Evolutionary conservation across 2,797 vertebrate species (phyloP), one percentile per base, ranked within the genome.

Genomic region (Channa striata): DNA sequence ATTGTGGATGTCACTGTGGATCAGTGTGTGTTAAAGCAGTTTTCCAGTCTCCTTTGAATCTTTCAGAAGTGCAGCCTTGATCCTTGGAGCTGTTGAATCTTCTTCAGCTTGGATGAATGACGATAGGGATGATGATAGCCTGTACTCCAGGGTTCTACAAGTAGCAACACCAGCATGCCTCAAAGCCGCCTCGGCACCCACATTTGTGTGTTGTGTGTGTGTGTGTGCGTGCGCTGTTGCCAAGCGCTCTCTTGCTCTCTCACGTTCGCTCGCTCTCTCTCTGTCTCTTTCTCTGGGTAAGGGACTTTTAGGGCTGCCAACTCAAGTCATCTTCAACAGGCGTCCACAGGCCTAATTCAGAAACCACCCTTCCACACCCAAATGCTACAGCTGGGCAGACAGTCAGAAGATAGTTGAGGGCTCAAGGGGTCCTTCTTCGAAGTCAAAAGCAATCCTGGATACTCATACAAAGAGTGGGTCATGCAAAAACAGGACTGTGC

Each of bases 251-350:
- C 44, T 56, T 47, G 57, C 56, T 76, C 43, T 73, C 61, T 77
- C n/a, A n/a, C 70, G 77, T 33, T 37, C 60, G 57, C 16, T 60
- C 54, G 39, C 44, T 56, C 52, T 60, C 56, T 76, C 43, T 73
- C 61, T 77, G 52, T 58, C 51, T 83, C 60, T 75, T 73, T 88
- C 65, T 84, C 66, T 81, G 82, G 66, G 73, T 84, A 80, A 86
- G 78, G 74, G 48, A 82, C 65, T 89, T 88, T 88, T 82, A 89
- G 87, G 82, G 72, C 87, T 91, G 89, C 84, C 87, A 90, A 85
- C 81, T 91, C 88, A 90, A 87, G 87, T 93, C 87, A 92, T 91
- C 86, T 86, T 93, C 91, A 89, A 21, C 25, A 50, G 81, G 74
- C 34, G 48, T 89, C 88, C 84, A 88, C 62, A 71, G 83, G 90